A percentile compares a stretch with the other conserved stretches of the same genome.
These are phyloP conservation scores for Fregata magnificens DNA, from an alignment of 2,113 vertebrate genomes.

Conservation along the genomic window DNA sequence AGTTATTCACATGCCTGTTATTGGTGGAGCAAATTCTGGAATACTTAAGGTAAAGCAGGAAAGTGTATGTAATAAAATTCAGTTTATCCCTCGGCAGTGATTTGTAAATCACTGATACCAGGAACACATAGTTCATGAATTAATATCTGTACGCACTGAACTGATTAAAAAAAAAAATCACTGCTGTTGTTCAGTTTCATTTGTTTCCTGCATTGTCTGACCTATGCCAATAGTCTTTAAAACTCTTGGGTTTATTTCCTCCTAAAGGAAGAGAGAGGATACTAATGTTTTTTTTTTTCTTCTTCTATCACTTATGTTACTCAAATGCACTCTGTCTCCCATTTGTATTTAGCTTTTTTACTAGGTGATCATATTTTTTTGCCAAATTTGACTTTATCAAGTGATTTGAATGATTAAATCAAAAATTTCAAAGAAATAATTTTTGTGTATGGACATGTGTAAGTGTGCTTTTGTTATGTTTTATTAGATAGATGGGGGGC, in stretches of 20 bases:
- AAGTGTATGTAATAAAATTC: background rate
- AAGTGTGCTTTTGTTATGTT: background rate
- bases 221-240: background rate
- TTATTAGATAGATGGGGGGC: background rate
- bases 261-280: background rate
- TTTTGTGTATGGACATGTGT: background rate
- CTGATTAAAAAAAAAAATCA: background rate
- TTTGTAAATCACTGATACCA: background rate
- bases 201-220: background rate
- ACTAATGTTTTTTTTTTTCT: background rate
- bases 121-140: background rate
- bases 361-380: background rate
- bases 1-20: background rate
- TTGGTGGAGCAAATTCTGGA: background rate
- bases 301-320: background rate
- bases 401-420: background rate
- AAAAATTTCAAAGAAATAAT: background rate
- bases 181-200: background rate
- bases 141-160: background rate
- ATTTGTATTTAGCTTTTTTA: background rate
- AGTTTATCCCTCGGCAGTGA: background rate
- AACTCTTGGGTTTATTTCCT: background rate
- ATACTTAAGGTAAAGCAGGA: background rate
- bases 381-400: background rate
- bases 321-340: background rate